Percentiles rank a stretch among this genome's conserved stretches.
These are phyloP conservation scores for Montipora efflorescens DNA, from an alignment of 64 coral and sea anemone species.

Conservation along the genomic window DNA sequence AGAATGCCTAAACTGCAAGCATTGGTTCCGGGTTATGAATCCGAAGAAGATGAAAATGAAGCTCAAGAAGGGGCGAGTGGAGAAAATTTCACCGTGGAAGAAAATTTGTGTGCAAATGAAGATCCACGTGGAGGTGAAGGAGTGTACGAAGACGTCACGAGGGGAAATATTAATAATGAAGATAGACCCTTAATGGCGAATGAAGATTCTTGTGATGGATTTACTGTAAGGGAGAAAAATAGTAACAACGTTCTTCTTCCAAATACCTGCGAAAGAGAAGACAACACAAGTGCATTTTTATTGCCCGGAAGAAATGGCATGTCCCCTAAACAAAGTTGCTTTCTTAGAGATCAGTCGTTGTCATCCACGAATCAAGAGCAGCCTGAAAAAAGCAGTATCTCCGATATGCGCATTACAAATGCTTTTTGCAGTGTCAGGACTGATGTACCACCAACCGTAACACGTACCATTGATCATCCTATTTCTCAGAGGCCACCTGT, in stretches of 20 bases:
- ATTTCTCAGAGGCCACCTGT: not conserved
- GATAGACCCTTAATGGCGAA: not conserved
- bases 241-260: not conserved
- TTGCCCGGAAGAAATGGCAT: not conserved
- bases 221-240: not conserved
- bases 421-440: too few species aligned
- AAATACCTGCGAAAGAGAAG: not conserved
- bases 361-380: not conserved
- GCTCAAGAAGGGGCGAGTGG: too few species aligned
- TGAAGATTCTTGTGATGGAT: not conserved
- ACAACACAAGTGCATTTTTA: not conserved
- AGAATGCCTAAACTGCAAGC: not conserved
- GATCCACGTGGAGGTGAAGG: not conserved
- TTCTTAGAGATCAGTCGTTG: not conserved
- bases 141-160: not conserved
- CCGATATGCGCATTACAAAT: too few species aligned
- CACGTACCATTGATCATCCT: not conserved
- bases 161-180: not conserved
- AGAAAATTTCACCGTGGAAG: not conserved
- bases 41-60: not conserved
- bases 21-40: constrained; percentile 26
- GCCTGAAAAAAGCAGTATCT: too few species aligned
- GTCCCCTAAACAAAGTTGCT: not conserved
- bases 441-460: not conserved
- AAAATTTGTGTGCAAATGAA: not conserved